These are phyloP conservation scores for Yponomeuta evonymella DNA, from an alignment of 2,888 invertebrate genomes.

Conservation along the genomic window DNA sequence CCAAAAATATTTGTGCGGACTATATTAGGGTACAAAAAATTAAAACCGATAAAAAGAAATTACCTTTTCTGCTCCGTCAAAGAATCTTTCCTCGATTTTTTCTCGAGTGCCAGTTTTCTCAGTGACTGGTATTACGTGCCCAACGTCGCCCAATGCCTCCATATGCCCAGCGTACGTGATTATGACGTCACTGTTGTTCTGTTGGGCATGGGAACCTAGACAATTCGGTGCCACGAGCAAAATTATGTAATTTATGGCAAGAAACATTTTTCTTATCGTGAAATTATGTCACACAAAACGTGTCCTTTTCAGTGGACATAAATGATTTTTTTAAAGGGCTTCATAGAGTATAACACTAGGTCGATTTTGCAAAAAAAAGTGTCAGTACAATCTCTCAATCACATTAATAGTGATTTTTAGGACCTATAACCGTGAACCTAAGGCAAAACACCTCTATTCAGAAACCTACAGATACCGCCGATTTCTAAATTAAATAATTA, in stretches of 20 bases:
- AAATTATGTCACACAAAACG: too few species aligned
- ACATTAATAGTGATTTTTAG: too few species aligned
- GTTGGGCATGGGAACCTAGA: conserved; percentile 13
- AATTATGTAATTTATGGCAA: background rate
- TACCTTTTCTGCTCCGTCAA: background rate
- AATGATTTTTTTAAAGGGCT: too few species aligned
- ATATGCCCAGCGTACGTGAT: conserved; percentile 40
- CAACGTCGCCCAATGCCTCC: conserved; percentile 25
- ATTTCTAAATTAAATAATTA: too few species aligned
- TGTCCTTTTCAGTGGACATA: too few species aligned
- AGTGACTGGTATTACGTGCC: background rate
- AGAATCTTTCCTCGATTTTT: background rate
- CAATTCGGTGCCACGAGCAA: background rate
- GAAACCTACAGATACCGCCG: too few species aligned
- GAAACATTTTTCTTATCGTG: background rate
- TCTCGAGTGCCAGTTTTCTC: background rate
- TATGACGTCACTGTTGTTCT: conserved; percentile 38
- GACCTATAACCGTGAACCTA: too few species aligned
- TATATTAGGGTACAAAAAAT: too few species aligned
- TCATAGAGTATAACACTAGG: too few species aligned
- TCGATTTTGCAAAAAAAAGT: too few species aligned
- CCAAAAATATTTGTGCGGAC: too few species aligned
- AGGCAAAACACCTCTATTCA: background rate
- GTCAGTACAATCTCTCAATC: too few species aligned
- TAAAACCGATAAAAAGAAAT: background rate